phyloP scores from a whole-genome alignment of 2,113 vertebrate genomes.

The Motacilla alba region DNA sequence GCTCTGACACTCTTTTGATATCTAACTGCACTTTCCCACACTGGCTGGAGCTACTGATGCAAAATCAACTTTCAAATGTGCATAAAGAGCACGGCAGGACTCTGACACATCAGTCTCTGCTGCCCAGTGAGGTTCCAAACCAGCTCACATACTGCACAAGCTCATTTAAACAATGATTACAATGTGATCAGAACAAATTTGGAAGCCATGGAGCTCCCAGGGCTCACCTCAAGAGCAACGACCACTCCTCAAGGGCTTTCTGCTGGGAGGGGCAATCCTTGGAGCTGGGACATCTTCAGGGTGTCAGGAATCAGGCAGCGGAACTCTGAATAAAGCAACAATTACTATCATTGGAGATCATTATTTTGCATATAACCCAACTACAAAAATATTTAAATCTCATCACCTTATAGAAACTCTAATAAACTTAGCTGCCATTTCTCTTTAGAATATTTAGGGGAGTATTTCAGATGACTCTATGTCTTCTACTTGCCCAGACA shows the following conservation, averaged over 20 bases:
- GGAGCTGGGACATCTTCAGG: fast-evolving
- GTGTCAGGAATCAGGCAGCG: not conserved
- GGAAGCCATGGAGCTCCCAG: not conserved
- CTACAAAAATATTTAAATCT: not conserved
- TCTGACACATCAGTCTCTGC: not conserved
- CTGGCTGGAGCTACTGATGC: not conserved
- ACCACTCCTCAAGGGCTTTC: not conserved
- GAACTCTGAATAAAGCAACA: not conserved
- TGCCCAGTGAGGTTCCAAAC: not conserved
- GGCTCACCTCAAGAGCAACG: not conserved
- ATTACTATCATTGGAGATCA: not conserved
- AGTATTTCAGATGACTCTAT: not conserved
- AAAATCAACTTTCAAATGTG: not conserved
- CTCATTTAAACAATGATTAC: not conserved
- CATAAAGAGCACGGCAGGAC: not conserved
- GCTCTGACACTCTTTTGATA: not conserved
- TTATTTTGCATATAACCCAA: not conserved
- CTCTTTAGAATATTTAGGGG: not conserved
- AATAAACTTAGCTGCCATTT: not conserved
- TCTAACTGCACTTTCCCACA: not conserved
- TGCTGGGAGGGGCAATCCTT: not conserved
- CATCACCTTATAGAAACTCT: not conserved
- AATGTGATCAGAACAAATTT: not conserved
- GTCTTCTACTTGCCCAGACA: not conserved
- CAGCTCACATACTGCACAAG: not conserved